Conservation (phyloP, 2,888 invertebrate genomes). For the Xylota sylvarum region DNA sequence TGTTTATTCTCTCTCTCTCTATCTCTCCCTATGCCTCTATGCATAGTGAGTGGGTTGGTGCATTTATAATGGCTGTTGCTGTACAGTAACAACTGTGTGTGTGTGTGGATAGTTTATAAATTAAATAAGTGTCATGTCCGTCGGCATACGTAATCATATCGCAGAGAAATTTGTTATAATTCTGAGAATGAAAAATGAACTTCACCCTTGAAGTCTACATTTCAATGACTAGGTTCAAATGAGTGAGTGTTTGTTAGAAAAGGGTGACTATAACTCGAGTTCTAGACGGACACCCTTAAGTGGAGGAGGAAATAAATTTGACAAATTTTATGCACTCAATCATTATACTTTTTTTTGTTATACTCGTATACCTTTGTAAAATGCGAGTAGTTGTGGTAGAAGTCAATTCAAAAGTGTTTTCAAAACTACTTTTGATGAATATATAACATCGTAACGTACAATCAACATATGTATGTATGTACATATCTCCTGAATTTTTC, state of each 20-base stretch:
- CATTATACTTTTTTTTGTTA: constrained; percentile 54
- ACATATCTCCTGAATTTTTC: no score
- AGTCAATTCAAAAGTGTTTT: background rate
- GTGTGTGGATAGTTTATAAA: constrained; percentile 70
- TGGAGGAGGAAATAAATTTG: constrained; percentile 78
- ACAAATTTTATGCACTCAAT: constrained; percentile 78
- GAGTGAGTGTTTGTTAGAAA: constrained; percentile 18
- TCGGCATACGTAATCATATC: constrained; percentile 74
- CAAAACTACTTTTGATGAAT: no score
- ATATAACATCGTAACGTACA: no score
- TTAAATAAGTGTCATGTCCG: constrained; percentile 75
- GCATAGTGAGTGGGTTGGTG: constrained; percentile 22
- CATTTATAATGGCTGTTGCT: constrained; percentile 23
- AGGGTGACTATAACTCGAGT: constrained; percentile 28
- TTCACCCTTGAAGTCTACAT: constrained; percentile 73
- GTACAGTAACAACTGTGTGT: constrained; percentile 9
- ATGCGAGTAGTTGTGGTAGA: background rate
- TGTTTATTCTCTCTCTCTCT: constrained; percentile 36
- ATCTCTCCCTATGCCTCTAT: background rate
- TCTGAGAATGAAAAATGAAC: constrained; percentile 79
- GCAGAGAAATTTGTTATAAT: constrained; percentile 69
- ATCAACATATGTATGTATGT: no score
- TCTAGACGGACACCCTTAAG: constrained; percentile 57
- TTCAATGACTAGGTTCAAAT: constrained; percentile 50
- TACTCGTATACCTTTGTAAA: background rate